Base-by-base conservation (phyloP, 2,888 invertebrate species). In the Melieria omissa region DNA sequence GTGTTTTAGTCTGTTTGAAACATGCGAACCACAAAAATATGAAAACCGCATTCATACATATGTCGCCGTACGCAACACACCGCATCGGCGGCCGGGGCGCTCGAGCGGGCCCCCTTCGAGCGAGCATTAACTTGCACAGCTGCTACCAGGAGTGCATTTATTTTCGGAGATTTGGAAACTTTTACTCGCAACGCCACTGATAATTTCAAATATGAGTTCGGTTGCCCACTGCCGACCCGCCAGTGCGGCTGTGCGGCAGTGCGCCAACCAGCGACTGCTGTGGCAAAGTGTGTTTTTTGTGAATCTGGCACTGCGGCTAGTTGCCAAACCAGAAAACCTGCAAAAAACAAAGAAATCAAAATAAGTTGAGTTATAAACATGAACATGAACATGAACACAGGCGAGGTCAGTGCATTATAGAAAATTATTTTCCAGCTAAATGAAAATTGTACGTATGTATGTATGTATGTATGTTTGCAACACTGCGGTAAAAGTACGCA, bases 21-120 rank as follows among this genome's bases (percentile, higher is more conserved):
- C 52, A 78, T 81, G 77, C 78, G 81, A 81, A 82, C 83, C 82
- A 80, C 83, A 82, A 81, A 82, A 82, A 83, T 83, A 82, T 82
- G 79, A 78, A 82, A 82, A 81, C 82, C 82, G 75, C 83, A 83
- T 81, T 82, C 78, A 82, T 80, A 82, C 78, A 77, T 77, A 29
- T 29, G 29, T 29, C 29, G 29, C 29, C 29, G 29, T 62, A 44
- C 62, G 78, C 79, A 78, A 77, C 76, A 16, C 55, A 16, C 41
- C 63, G 57, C 57, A 16, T 52, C 46, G 14, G 52, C 46, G 58
- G 47, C 57, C 49, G 12, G 49, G 12, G 29, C 29, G 29, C 29
- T 29, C 29, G 29, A 29, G 29, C 29, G 29, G 2, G 29, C 2
- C 29, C 12, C 52, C 52, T 5, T 49, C 12, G 14, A 52, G 14